Base-by-base conservation (phyloP, 2,888 invertebrate species). In the Tetropium fuscum region DNA sequence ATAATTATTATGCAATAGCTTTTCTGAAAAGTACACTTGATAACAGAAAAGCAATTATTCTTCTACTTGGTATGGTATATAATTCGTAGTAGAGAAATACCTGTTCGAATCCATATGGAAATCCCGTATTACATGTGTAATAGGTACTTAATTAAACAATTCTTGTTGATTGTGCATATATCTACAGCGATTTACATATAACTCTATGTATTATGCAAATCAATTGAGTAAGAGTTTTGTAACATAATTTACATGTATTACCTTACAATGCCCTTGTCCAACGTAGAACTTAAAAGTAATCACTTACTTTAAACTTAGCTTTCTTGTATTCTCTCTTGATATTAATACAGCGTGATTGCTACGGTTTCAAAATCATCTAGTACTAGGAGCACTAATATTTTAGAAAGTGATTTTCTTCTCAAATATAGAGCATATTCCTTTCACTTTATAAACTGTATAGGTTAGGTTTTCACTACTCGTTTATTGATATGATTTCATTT, bases 361-460 rank as follows among this genome's bases (percentile, higher is more conserved):
- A 25, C 8, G 15, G 27, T 27, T 40, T 40, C 27, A 16, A 15
- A 49, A 38, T 38, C 49, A 51, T 51, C 34, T 51, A n/a, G n/a
- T n/a, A n/a, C n/a, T n/a, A n/a, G n/a, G n/a, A n/a, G n/a, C n/a
- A 51, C 51, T 51, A 40, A 40, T 19, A 40, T 15, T 49, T 19
- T 40, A 11, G 40, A 22, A 51, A 27, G 38, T 40, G 30, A 22
- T 51, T 13, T 16, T 40, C 30, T 51, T 7, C 25, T 48, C 27
- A 34, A 40, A 40, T 40, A 18, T 10, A 18, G 38, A 51, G 6
- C 51, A 51, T 49, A 13, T 40, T 25, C 11, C 51, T 40, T 40
- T 27, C 16, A 51, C 40, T 51, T 51, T 51, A 18, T 32, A 11
- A 20, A 51, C 22, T 10, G 27, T 51, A n/a, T 51, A 51, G 51